These are phyloP conservation scores for Tolmerus cingulatus DNA, from an alignment of 2,888 invertebrate genomes.

Conservation along the genomic window DNA sequence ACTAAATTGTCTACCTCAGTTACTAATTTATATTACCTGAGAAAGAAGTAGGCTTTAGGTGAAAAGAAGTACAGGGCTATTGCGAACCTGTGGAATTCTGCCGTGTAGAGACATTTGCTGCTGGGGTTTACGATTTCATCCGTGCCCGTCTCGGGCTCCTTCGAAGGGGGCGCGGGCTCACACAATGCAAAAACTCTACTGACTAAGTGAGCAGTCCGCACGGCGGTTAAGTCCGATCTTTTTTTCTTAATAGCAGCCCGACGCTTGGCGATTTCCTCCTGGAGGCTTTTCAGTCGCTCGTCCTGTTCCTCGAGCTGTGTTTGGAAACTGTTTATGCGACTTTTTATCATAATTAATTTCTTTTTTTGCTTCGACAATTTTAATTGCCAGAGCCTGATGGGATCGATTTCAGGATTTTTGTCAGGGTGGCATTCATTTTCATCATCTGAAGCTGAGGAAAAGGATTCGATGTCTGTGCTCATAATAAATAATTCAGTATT, in stretches of 20 bases:
- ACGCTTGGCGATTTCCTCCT: conserved; percentile 15
- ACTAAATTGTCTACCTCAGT: neutral
- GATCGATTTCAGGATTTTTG: neutral
- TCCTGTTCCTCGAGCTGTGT: neutral
- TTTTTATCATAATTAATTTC: neutral
- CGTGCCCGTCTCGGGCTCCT: neutral
- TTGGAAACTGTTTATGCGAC: conserved; percentile 5
- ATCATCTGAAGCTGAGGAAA: neutral
- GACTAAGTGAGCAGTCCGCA: conserved; percentile 42
- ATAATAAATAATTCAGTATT: neutral
- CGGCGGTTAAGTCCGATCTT: conserved; percentile 15
- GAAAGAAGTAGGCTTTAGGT: conserved; percentile 37
- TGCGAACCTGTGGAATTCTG: conserved; percentile 41
- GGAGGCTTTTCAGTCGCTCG: neutral
- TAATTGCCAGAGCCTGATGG: neutral
- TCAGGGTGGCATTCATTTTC: neutral
- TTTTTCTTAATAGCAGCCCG: conserved; percentile 1
- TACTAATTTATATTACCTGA: conserved; percentile 16
- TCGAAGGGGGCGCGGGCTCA: conserved; percentile 6
- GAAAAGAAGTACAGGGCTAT: conserved; percentile 44
- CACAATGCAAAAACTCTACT: conserved; percentile 45
- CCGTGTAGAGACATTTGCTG: conserved; percentile 6
- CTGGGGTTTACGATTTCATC: neutral
- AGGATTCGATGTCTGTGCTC: neutral
- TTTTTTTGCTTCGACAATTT: neutral